A percentile compares a stretch with the other conserved stretches of the same genome.
Conservation (phyloP, 2,113 vertebrate genomes). For the Catharus minimus region DNA sequence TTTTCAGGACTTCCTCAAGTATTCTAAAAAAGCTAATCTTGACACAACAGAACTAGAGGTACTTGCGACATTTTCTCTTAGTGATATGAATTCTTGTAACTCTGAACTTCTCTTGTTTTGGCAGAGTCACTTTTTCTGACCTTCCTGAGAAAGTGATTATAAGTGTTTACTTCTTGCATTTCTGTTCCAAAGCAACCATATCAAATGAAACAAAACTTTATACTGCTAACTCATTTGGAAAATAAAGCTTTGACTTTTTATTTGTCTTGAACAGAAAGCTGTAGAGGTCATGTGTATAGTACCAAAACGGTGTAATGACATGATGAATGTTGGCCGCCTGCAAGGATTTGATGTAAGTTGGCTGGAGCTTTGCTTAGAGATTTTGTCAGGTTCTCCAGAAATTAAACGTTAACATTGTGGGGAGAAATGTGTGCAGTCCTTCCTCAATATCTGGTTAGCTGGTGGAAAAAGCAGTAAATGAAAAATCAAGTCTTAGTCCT, state of each 20-base stretch:
- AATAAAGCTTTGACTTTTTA: conserved; percentile 4
- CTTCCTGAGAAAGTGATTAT: not conserved
- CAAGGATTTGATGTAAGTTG: conserved; percentile 96
- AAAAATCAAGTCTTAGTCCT: not conserved
- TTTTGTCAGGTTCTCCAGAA: not conserved
- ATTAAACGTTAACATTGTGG: not conserved
- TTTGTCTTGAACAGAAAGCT: conserved; percentile 83
- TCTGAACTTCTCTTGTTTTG: not conserved
- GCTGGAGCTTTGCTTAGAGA: not conserved
- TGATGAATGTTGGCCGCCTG: conserved; percentile 97
- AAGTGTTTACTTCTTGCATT: not conserved
- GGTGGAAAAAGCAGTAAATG: not conserved
- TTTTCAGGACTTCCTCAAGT: conserved; percentile 92
- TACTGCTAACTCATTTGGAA: not conserved
- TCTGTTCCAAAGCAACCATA: not conserved
- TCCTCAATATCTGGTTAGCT: not conserved
- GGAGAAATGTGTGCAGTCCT: not conserved
- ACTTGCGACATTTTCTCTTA: conserved; percentile 35
- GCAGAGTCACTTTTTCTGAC: not conserved
- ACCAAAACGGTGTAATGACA: conserved; percentile 96
- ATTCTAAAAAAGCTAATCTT: conserved; percentile 92
- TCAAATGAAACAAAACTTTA: not conserved
- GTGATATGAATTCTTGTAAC: not conserved
- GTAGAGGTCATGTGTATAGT: conserved; percentile 98
- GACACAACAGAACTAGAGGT: conserved; percentile 94